These are phyloP conservation scores for Myotis planiceps DNA, from an alignment of 2,797 vertebrate genomes.

Conservation along the genomic window DNA sequence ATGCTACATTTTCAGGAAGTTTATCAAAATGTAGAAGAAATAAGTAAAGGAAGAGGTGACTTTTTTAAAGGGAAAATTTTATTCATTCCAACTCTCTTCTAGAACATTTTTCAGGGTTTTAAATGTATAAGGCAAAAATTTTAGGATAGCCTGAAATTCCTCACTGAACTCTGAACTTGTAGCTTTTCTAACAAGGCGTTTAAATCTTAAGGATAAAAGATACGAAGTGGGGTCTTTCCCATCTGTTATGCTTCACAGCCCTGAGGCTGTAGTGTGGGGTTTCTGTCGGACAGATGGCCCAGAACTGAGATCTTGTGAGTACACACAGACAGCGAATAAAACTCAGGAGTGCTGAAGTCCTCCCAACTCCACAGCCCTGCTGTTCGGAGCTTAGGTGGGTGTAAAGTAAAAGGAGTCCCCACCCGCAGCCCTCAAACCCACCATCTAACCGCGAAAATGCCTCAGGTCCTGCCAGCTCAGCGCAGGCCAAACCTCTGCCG, in stretches of 20 bases:
- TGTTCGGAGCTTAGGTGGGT: background rate
- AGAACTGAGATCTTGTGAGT: background rate
- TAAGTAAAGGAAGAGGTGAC: slow-evolving; percentile 5
- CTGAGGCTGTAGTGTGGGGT: too few relatives aligned
- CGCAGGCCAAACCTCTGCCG: background rate
- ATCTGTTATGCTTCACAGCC: background rate
- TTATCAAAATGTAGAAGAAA: slow-evolving; percentile 50
- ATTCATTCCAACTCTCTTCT: slow-evolving; percentile 17
- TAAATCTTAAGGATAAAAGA: background rate
- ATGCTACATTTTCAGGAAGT: slow-evolving; percentile 58
- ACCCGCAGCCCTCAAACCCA: background rate
- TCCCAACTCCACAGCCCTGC: background rate
- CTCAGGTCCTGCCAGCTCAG: background rate
- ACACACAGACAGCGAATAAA: background rate
- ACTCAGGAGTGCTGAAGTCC: background rate
- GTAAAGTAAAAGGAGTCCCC: background rate
- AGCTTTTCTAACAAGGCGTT: background rate
- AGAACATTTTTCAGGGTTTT: background rate
- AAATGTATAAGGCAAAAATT: background rate
- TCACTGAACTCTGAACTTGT: background rate
- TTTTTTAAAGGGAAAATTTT: slow-evolving; percentile 44
- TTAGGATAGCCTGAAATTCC: slow-evolving; percentile 16
- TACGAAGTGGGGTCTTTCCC: background rate
- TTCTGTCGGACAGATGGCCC: background rate
- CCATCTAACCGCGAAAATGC: background rate